Conservation (phyloP, 2,797 vertebrate species). For the Pangasius macronema region DNA sequence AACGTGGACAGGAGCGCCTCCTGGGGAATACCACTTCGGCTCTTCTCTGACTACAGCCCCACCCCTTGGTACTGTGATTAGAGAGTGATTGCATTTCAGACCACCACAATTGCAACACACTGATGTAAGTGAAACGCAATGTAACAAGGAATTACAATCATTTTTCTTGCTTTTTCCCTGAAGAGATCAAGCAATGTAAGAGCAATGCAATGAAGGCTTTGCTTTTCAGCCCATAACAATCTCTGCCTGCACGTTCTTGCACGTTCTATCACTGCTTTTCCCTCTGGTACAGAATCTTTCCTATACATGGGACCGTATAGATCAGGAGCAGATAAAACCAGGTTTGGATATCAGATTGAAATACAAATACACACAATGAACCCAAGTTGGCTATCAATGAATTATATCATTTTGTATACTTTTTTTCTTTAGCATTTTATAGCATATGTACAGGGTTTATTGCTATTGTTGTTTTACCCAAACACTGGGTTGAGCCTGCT, state of each 20-base stretch:
- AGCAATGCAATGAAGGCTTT: not conserved
- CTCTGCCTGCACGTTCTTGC: not conserved
- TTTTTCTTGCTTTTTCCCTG: not conserved
- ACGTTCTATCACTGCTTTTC: not conserved
- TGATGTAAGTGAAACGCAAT: not conserved
- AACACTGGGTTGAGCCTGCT: not conserved
- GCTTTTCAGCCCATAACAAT: not conserved
- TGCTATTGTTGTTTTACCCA: not conserved
- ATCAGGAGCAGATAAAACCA: not conserved
- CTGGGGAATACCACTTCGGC: not conserved
- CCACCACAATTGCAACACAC: not conserved
- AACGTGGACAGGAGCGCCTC: not conserved
- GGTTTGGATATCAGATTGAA: not conserved
- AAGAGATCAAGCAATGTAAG: not conserved
- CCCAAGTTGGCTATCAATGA: not conserved
- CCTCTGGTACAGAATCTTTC: not conserved
- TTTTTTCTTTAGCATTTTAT: not conserved
- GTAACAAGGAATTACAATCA: not conserved
- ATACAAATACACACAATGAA: conserved; percentile 8
- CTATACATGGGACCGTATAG: not conserved
- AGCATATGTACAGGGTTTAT: not conserved
- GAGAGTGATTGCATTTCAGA: not conserved
- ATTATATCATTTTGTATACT: not conserved
- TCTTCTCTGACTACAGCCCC: not conserved
- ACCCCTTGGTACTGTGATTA: not conserved